A percentile compares a stretch with the other conserved stretches of the same genome.
These are phyloP conservation scores for Plectropomus leopardus DNA, from an alignment of 2,113 vertebrate genomes.

Conservation along the genomic window DNA sequence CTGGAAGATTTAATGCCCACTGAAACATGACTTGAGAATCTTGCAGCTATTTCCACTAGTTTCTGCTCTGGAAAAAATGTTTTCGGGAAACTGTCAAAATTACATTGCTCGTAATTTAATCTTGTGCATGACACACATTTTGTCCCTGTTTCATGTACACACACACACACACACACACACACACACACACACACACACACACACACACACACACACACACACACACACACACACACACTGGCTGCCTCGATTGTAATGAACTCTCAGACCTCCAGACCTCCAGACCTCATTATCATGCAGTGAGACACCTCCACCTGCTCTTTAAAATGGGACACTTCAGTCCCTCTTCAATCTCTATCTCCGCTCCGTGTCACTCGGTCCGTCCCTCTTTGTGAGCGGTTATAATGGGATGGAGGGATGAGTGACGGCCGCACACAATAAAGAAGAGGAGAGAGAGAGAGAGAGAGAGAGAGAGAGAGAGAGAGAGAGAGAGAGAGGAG, in stretches of 20 bases:
- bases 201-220: too few relatives aligned
- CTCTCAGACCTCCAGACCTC: neutral
- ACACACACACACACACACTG: neutral
- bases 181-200: too few relatives aligned
- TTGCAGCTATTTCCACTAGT: too few relatives aligned
- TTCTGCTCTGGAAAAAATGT: too few relatives aligned
- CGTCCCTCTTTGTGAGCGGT: constrained; percentile 13
- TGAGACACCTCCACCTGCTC: constrained; percentile 51
- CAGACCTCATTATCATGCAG: constrained; percentile 42
- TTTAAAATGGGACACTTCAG: constrained; percentile 46
- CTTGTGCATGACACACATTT: too few relatives aligned
- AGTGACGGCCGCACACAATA: constrained; percentile 26
- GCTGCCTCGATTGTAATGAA: neutral
- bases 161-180: too few relatives aligned
- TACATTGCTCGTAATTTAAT: too few relatives aligned
- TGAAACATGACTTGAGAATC: too few relatives aligned
- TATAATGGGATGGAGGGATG: constrained; percentile 36
- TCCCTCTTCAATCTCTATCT: constrained; percentile 51
- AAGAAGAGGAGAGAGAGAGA: neutral
- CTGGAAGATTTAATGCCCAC: too few relatives aligned
- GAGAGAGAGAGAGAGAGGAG: neutral
- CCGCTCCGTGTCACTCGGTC: neutral
- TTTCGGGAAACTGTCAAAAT: too few relatives aligned
- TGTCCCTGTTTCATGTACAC: too few relatives aligned
- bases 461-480: neutral